Percentiles rank a stretch among this genome's conserved stretches.
These are phyloP conservation scores for Thymelicus sylvestris DNA, from an alignment of 2,888 invertebrate species.

Conservation along the genomic window DNA sequence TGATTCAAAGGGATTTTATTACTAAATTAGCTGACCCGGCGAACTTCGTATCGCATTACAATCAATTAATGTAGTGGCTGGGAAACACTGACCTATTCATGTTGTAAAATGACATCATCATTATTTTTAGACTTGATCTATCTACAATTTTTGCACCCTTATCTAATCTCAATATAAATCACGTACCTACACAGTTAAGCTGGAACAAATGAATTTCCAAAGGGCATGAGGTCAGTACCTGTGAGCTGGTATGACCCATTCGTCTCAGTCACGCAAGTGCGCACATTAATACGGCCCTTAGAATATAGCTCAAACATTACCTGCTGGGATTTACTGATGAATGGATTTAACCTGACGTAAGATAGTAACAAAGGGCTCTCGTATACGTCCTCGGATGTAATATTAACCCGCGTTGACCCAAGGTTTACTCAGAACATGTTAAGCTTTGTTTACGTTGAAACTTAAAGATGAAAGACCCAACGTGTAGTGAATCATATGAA, in stretches of 20 bases:
- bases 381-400: not conserved
- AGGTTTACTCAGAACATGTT: not conserved
- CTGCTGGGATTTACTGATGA: conserved; percentile 12
- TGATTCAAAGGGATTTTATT: too few relatives aligned
- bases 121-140: too few relatives aligned
- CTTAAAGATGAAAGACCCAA: not conserved
- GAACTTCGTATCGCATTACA: too few relatives aligned
- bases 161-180: too few relatives aligned
- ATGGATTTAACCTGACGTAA: not conserved
- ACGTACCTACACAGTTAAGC: not conserved
- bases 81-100: too few relatives aligned
- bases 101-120: too few relatives aligned
- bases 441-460: not conserved
- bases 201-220: conserved; percentile 6
- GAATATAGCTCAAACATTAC: conserved; percentile 4
- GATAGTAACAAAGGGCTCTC: not conserved
- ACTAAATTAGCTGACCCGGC: too few relatives aligned
- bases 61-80: too few relatives aligned
- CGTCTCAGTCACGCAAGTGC: conserved; percentile 6
- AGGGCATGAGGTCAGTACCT: conserved; percentile 5
- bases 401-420: not conserved
- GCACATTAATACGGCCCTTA: conserved; percentile 15
- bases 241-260: conserved; percentile 5
- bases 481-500: not conserved
- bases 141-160: too few relatives aligned